Conservation (phyloP, 2,113 vertebrate species). For the Thryonomys swinderianus region DNA sequence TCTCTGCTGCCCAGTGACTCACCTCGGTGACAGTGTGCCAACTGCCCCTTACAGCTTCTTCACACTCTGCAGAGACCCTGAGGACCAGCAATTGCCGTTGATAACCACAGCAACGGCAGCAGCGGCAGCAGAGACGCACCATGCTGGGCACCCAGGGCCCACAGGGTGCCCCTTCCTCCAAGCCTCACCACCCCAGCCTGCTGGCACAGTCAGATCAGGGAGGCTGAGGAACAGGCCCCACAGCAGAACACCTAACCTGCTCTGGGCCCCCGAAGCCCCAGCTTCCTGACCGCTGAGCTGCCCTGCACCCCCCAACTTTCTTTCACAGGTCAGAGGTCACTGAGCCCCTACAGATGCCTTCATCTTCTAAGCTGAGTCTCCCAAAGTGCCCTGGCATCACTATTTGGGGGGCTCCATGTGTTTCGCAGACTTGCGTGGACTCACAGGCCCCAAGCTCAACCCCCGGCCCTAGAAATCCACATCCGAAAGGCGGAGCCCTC, state of each 20-base stretch:
- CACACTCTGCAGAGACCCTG: background rate
- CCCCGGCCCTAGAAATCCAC: background rate
- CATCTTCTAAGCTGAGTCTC: no score
- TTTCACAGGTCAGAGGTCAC: background rate
- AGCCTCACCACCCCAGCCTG: background rate
- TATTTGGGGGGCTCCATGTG: no score
- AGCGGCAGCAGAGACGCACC: background rate
- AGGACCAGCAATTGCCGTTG: background rate
- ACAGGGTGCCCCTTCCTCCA: background rate
- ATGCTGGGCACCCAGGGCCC: rapidly evolving
- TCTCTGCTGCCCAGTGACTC: background rate
- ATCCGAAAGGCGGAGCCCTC: background rate
- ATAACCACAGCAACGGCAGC: background rate
- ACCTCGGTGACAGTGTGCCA: background rate
- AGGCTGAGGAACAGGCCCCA: background rate
- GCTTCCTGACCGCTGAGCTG: background rate
- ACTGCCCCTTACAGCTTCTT: background rate
- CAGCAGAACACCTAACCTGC: background rate
- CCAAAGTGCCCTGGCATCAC: background rate
- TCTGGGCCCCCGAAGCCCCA: background rate
- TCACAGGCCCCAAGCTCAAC: background rate
- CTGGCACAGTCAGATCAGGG: background rate
- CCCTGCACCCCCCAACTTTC: background rate
- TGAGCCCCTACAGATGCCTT: rapidly evolving
- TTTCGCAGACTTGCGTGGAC: background rate